These are phyloP conservation scores for Syrrhaptes paradoxus DNA, from an alignment of 2,113 vertebrate genomes.

Conservation along the genomic window DNA sequence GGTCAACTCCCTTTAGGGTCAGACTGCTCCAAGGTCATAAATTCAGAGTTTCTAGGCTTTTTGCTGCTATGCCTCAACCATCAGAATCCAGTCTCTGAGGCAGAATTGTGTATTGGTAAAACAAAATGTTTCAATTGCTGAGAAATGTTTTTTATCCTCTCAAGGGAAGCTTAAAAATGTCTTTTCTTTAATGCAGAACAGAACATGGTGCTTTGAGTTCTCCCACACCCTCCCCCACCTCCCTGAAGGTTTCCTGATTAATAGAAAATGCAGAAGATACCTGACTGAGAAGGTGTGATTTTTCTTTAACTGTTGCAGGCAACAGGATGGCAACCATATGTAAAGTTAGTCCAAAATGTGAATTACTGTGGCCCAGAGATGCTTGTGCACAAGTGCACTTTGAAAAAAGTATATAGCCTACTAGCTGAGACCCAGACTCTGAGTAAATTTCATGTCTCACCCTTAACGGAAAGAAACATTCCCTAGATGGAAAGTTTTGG, in stretches of 20 bases:
- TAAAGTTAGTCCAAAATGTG: background rate
- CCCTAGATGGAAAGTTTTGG: background rate
- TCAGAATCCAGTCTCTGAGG: background rate
- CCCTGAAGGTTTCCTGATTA: background rate
- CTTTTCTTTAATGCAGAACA: background rate
- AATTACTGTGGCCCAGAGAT: background rate
- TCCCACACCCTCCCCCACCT: background rate
- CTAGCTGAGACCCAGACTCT: background rate
- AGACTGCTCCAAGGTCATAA: background rate
- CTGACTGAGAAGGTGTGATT: background rate
- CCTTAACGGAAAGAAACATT: background rate
- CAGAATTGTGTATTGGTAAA: background rate
- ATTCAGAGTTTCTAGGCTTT: background rate
- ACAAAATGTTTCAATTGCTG: background rate
- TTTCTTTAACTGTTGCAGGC: background rate
- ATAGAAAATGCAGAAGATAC: background rate
- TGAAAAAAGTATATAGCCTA: background rate
- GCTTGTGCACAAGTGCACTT: background rate
- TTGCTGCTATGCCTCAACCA: background rate
- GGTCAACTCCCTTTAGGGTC: background rate
- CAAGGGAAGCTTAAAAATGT: background rate
- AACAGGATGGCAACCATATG: background rate
- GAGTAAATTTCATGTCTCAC: background rate
- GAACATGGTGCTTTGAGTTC: background rate
- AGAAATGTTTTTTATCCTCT: background rate